Percentiles rank a stretch among this genome's conserved stretches.
phyloP scores from a whole-genome alignment of 2,797 vertebrate species.

The Alca torda region DNA sequence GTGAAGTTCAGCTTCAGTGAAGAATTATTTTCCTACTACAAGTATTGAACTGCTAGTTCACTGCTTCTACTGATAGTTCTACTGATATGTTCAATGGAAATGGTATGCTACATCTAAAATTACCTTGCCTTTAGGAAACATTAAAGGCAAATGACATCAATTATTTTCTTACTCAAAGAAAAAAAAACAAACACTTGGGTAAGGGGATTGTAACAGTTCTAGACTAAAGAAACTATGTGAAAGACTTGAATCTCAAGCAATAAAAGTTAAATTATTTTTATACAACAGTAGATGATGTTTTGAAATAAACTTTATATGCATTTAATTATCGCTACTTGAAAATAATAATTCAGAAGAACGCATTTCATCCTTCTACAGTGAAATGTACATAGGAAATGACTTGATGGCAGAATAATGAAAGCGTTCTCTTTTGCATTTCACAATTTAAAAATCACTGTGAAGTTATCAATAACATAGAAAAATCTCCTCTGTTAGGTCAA shows the following conservation, averaged over 20 bases:
- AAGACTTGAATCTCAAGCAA: background rate
- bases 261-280: background rate
- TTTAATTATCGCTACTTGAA: background rate
- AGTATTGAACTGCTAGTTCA: background rate
- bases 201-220: background rate
- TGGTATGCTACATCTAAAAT: background rate
- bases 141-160: background rate
- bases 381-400: slow-evolving; percentile 57
- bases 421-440: slow-evolving; percentile 67
- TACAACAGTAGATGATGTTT: background rate
- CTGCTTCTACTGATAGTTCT: background rate
- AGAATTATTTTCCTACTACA: background rate
- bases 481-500: slow-evolving; percentile 82
- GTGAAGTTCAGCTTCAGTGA: background rate
- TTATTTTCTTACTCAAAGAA: background rate
- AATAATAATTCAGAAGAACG: background rate
- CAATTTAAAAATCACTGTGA: slow-evolving; percentile 72
- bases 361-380: slow-evolving; percentile 22
- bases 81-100: background rate
- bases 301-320: background rate
- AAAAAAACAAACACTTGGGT: background rate
- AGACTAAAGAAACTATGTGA: background rate
- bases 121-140: background rate
- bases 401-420: slow-evolving; percentile 72
- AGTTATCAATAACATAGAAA: slow-evolving; percentile 77